Evolutionary conservation across 2,113 vertebrate genomes (phyloP).

Genomic region (Lichenostomus cassidix): DNA sequence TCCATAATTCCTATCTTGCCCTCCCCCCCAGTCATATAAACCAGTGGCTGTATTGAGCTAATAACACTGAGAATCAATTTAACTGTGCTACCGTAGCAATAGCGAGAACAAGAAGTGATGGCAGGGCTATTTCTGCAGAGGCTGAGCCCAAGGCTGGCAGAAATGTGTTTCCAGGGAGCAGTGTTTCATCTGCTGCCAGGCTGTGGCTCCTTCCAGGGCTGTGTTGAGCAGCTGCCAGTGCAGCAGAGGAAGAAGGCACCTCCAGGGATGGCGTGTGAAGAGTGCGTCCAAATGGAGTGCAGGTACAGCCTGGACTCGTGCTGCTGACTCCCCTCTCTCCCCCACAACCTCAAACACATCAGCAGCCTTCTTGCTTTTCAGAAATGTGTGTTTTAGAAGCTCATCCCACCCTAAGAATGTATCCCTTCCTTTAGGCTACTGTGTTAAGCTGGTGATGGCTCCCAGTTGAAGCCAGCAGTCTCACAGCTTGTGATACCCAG

Average conservation of each 20-base stretch:
- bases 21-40: background rate
- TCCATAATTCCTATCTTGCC: background rate
- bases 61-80: background rate
- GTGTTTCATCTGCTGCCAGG: background rate
- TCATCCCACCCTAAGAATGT: background rate
- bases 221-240: background rate
- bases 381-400: background rate
- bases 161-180: background rate
- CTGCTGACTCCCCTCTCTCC: background rate
- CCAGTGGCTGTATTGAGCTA: background rate
- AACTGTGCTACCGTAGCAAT: rapidly evolving
- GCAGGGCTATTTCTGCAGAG: background rate
- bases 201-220: background rate
- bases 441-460: background rate
- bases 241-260: background rate
- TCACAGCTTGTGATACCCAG: background rate
- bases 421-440: background rate
- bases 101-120: background rate
- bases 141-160: background rate
- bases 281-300: background rate
- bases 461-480: background rate
- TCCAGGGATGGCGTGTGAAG: background rate
- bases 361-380: background rate
- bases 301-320: background rate
- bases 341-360: background rate